A percentile compares a stretch with the other conserved stretches of the same genome.
Conservation (phyloP, 2,888 invertebrate genomes). For the Gastrophysa polygoni region DNA sequence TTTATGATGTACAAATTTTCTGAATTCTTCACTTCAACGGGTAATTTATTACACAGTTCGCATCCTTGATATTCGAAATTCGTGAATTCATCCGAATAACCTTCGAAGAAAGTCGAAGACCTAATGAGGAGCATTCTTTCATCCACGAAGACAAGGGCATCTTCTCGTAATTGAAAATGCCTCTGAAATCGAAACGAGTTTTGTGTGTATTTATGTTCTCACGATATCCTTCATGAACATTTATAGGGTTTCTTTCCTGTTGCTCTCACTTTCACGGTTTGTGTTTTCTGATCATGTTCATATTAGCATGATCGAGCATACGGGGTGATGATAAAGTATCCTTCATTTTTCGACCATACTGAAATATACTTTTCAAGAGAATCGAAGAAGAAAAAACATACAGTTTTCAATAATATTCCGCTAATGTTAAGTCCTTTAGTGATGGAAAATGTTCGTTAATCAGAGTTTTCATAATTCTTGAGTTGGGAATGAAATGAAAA, state of each 20-base stretch:
- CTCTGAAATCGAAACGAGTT: conserved; percentile 21
- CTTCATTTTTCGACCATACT: too few species aligned
- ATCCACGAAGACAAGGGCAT: conserved; percentile 27
- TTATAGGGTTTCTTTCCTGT: conserved; percentile 43
- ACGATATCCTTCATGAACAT: conserved; percentile 41
- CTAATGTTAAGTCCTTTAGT: too few species aligned
- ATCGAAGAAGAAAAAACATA: too few species aligned
- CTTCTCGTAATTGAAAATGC: conserved; percentile 23
- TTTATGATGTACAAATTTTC: too few species aligned
- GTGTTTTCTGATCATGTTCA: conserved; percentile 27
- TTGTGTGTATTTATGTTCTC: conserved; percentile 35
- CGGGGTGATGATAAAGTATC: conserved; percentile 6
- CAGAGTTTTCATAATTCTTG: too few species aligned
- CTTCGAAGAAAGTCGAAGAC: conserved; percentile 29
- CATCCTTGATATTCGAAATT: too few species aligned
- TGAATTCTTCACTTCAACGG: too few species aligned
- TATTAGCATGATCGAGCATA: conserved; percentile 19
- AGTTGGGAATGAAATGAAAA: too few species aligned
- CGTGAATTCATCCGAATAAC: background rate
- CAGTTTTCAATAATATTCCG: too few species aligned
- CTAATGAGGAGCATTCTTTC: conserved; percentile 30
- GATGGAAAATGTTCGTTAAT: too few species aligned
- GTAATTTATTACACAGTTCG: too few species aligned
- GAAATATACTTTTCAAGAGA: too few species aligned
- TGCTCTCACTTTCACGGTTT: conserved; percentile 38